These are phyloP conservation scores for Indri indri DNA, from an alignment of 2,113 vertebrate species.

Conservation along the genomic window DNA sequence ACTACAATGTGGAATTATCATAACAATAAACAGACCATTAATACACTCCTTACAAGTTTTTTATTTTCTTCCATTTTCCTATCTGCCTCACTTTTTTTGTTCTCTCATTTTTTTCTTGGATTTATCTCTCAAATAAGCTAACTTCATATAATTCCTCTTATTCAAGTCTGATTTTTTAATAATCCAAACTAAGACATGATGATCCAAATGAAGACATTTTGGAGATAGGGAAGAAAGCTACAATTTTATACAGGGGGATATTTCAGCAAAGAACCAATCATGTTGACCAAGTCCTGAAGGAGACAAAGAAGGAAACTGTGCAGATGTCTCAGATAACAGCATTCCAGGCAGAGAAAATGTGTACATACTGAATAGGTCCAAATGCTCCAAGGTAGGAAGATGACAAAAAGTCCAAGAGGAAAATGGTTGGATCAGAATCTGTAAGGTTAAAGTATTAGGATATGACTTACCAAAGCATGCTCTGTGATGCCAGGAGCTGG, in stretches of 20 bases:
- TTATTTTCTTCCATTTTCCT: background rate
- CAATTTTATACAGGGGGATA: background rate
- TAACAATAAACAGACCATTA: background rate
- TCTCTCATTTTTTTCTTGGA: background rate
- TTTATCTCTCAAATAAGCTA: background rate
- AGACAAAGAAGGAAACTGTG: background rate
- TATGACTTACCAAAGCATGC: background rate
- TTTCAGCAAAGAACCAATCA: background rate
- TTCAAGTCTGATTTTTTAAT: background rate
- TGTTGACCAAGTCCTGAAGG: background rate
- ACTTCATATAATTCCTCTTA: background rate
- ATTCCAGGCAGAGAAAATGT: background rate
- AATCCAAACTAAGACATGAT: background rate
- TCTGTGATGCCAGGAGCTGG: background rate
- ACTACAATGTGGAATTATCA: background rate
- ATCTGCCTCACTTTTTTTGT: background rate
- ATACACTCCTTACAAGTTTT: background rate
- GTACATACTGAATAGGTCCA: background rate
- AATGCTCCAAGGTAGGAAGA: background rate
- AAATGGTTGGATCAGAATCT: background rate
- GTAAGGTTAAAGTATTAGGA: background rate
- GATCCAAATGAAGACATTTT: background rate
- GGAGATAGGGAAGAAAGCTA: background rate
- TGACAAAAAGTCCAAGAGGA: background rate
- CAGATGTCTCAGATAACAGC: background rate